A percentile compares a stretch with the other conserved stretches of the same genome.
Evolutionary conservation across 2,113 vertebrate species (phyloP).

Genomic region (Thomomys bottae): DNA sequence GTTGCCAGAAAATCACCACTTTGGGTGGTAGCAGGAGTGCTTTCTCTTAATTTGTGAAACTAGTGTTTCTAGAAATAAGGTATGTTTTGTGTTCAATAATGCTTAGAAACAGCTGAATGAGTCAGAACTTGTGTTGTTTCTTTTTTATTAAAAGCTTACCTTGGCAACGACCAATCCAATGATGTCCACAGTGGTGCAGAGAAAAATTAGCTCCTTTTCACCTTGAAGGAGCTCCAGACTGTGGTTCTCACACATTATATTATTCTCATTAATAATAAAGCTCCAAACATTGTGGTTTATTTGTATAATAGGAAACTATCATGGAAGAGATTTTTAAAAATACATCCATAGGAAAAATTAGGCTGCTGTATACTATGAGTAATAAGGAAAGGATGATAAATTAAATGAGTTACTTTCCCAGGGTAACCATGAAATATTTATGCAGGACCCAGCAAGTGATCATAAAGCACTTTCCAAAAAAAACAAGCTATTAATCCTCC

Average conservation of each 20-base stretch:
- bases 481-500: constrained; percentile 62
- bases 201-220: constrained; percentile 33
- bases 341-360: constrained; percentile 28
- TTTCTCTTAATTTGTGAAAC: constrained; percentile 40
- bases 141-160: constrained; percentile 17
- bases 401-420: constrained; percentile 56
- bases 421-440: constrained; percentile 66
- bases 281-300: constrained; percentile 6
- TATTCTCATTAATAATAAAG: constrained; percentile 7
- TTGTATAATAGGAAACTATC: constrained; percentile 40
- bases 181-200: neutral
- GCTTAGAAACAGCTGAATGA: constrained; percentile 26
- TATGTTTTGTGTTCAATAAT: neutral
- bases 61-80: neutral
- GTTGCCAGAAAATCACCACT: neutral
- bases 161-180: constrained; percentile 10
- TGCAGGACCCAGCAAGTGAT: constrained; percentile 60
- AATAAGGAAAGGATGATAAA: constrained; percentile 62
- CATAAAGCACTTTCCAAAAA: constrained; percentile 30
- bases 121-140: neutral
- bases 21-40: neutral
- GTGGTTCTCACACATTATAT: neutral
- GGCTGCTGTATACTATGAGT: constrained; percentile 38
- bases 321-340: constrained; percentile 30
- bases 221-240: neutral